Percentiles rank a stretch among this genome's conserved stretches.
Evolutionary conservation across 1,140 invertebrate species (phyloP).

Genomic region (Ceratosolen fusciceps): DNA sequence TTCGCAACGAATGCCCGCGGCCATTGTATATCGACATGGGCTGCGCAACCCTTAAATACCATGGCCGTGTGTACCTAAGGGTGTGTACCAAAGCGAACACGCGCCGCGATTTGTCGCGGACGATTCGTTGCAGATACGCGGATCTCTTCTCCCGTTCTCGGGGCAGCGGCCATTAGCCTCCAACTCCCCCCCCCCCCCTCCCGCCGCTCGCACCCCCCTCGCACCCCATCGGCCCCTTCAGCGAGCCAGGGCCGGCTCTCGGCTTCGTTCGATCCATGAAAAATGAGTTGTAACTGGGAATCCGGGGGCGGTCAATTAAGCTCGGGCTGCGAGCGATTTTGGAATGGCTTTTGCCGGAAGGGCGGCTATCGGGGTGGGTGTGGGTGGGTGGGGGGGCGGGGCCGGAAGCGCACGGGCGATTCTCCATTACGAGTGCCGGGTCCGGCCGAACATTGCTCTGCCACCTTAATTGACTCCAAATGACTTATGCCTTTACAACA

Average conservation of each 20-base stretch:
- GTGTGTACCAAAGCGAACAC: not conserved
- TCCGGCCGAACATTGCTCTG: not conserved
- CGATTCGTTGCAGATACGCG: conserved; percentile 26
- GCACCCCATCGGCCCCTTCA: not conserved
- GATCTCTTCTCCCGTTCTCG: not conserved
- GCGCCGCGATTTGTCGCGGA: conserved; percentile 29
- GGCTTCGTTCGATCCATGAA: not conserved
- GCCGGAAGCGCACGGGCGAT: not conserved
- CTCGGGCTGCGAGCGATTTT: not conserved
- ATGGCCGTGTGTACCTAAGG: not conserved
- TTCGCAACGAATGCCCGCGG: not conserved
- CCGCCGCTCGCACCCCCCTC: not conserved
- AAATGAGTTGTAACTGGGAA: not conserved
- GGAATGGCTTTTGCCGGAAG: not conserved
- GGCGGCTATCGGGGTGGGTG: no score
- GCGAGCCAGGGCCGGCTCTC: no score
- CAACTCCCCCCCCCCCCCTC: not conserved
- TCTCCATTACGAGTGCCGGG: not conserved
- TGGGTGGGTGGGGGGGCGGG: no score
- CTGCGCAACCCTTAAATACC: conserved; percentile 31
- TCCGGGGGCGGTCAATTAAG: not conserved
- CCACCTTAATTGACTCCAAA: not conserved
- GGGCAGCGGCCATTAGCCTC: not conserved
- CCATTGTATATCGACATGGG: conserved; percentile 18
- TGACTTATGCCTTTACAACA: not conserved